These are phyloP conservation scores for Colletes latitarsis DNA, from an alignment of 1,140 invertebrate genomes.

Conservation along the genomic window DNA sequence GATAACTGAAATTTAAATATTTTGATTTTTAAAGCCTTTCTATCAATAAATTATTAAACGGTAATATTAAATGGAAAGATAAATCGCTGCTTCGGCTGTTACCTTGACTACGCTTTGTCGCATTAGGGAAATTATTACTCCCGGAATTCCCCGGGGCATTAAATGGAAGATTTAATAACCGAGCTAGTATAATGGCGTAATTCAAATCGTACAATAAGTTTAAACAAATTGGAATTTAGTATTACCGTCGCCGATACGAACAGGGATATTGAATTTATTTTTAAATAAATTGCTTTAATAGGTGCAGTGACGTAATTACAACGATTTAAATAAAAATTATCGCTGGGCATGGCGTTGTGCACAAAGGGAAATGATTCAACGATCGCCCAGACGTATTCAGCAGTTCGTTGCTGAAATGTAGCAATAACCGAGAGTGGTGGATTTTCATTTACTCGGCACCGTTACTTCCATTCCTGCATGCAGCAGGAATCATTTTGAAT, in stretches of 20 bases:
- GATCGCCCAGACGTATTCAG: constrained; percentile 39
- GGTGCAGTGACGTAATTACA: not conserved
- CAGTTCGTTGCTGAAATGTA: constrained; percentile 40
- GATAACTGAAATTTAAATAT: too few relatives aligned
- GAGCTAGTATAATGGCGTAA: not conserved
- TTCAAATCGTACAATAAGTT: not conserved
- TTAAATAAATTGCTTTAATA: not conserved
- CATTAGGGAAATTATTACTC: not conserved
- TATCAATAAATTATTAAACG: too few relatives aligned
- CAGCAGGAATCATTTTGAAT: constrained; percentile 41
- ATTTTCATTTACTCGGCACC: constrained; percentile 44
- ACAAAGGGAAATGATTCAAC: constrained; percentile 32
- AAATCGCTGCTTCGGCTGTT: not conserved
- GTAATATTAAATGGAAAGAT: not conserved
- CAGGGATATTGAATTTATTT: not conserved
- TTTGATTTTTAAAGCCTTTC: too few relatives aligned
- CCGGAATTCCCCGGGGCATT: not conserved
- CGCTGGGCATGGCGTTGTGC: not conserved
- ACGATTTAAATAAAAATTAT: constrained; percentile 26
- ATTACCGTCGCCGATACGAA: too few relatives aligned
- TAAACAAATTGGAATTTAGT: not conserved
- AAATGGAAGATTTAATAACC: not conserved
- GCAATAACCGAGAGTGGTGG: constrained; percentile 47
- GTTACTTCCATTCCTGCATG: constrained; percentile 27
- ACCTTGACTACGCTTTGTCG: not conserved